Evolutionary conservation across 2,113 vertebrate species (phyloP).

Genomic region (Ciconia boyciana): DNA sequence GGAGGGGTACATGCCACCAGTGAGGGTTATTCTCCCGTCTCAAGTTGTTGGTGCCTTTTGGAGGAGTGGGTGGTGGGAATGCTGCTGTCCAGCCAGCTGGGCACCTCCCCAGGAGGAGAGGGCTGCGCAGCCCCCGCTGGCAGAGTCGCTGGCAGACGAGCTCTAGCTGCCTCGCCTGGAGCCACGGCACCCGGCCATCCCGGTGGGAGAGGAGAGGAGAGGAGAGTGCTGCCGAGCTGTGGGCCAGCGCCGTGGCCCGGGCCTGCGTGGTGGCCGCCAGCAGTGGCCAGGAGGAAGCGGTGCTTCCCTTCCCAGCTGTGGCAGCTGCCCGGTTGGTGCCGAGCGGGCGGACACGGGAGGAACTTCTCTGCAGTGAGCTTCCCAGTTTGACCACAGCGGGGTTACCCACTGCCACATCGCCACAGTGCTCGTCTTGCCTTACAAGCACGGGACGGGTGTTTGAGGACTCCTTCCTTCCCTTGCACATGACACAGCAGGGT

Average conservation of each 20-base stretch:
- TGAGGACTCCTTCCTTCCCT: not conserved
- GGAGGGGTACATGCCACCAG: not conserved
- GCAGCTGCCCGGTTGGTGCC: rapidly evolving
- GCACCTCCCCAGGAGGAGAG: not conserved
- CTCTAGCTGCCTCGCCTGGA: not conserved
- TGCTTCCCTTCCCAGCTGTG: not conserved
- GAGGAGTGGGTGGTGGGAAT: not conserved
- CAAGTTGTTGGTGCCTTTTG: not conserved
- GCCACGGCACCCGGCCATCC: too few relatives aligned
- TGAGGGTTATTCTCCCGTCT: not conserved
- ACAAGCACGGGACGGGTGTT: rapidly evolving
- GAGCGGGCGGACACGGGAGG: not conserved
- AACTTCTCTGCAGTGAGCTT: not conserved
- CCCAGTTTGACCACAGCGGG: not conserved
- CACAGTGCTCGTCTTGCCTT: not conserved
- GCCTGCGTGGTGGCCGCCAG: not conserved
- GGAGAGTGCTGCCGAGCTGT: not conserved
- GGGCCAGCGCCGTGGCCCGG: not conserved
- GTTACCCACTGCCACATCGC: rapidly evolving
- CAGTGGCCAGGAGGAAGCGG: not conserved
- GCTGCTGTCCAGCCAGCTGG: not conserved
- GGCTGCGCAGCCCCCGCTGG: not conserved
- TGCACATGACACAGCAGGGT: not conserved
- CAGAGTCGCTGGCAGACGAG: too few relatives aligned
- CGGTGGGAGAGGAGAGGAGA: not conserved